Evolutionary conservation across 2,888 invertebrate genomes (phyloP).

Genomic region (Esperia sulphurella): DNA sequence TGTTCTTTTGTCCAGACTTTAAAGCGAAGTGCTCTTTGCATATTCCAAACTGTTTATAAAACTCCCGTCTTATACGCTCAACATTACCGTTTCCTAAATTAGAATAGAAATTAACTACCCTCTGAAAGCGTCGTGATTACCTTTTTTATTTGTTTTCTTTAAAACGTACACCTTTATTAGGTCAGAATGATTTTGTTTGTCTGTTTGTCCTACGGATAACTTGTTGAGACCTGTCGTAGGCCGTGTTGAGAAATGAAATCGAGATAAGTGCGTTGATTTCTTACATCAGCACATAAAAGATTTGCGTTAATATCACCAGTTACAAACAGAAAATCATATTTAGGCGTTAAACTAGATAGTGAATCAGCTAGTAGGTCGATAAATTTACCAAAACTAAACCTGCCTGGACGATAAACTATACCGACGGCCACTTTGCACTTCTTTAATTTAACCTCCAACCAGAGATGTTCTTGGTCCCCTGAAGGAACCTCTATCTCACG

Average conservation of each 20-base stretch:
- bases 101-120: not conserved
- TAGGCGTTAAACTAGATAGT: too few relatives aligned
- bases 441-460: conserved; percentile 1
- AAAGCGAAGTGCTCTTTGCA: conserved; percentile 45
- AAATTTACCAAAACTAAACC: too few relatives aligned
- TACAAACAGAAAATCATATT: not conserved
- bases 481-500: not conserved
- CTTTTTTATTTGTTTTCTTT: too few relatives aligned
- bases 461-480: not conserved
- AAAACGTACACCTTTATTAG: not conserved
- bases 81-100: conserved; percentile 18
- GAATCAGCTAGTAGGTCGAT: too few relatives aligned
- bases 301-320: conserved; percentile 1
- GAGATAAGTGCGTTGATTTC: not conserved
- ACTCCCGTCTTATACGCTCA: conserved; percentile 32
- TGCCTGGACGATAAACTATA: not conserved
- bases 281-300: not conserved
- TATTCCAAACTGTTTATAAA: conserved; percentile 36
- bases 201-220: too few relatives aligned
- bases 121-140: too few relatives aligned
- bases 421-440: not conserved
- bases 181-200: too few relatives aligned
- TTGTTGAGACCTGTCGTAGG: not conserved
- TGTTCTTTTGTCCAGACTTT: conserved; percentile 44
- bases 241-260: not conserved